Evolutionary conservation across 2,797 vertebrate genomes (phyloP), one percentile per base, ranked within the genome.

Genomic region (Ctenopoma kingsleyae): DNA sequence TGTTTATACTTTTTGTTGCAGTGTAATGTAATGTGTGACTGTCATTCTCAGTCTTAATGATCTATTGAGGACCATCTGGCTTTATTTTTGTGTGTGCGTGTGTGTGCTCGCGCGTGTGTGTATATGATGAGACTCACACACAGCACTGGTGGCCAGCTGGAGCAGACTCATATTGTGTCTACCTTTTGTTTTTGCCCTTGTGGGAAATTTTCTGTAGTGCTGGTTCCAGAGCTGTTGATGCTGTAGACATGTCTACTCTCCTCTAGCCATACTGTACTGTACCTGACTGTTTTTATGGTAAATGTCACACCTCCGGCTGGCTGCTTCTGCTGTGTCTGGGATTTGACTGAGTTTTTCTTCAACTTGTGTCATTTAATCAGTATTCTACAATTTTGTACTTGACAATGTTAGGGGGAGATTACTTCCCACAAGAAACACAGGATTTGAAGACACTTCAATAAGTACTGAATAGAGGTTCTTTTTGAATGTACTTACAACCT

Each of bases 31-130:
- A 60, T 75, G 56, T 66, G 4, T 47, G 22, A 46, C 57, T 66
- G 52, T 57, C 0, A 3, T 10, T 25, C 32, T 55, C 43, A 67
- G 57, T 56, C 27, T 68, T 75, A 86, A 82, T 79, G 69, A 81
- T 56, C 68, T 79, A 55, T 71, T 76, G 52, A 64, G 23, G 46
- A 74, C 69, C 67, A 71, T 74, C 67, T 83, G 80, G 61, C 38
- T 19, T 16, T 62, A 22, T 58, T 36, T 62, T 54, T 67, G 27
- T n/a, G n/a, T 54, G 51, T 32, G 56, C 65, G 27, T n/a, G n/a
- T 54, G 51, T 32, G n/a, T n/a, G n/a, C n/a, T n/a, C n/a, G n/a
- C n/a, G n/a, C n/a, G 56, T 67, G 27, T n/a, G n/a, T 54, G 51
- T 32, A 23, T 65, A 15, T 57, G 41, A 56, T 41, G 38, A 51